Percentiles rank a stretch among this genome's conserved stretches.
Evolutionary conservation across 35 echinoderm and acorn worm genomes (phyloP).

Genomic region (Lytechinus pictus): DNA sequence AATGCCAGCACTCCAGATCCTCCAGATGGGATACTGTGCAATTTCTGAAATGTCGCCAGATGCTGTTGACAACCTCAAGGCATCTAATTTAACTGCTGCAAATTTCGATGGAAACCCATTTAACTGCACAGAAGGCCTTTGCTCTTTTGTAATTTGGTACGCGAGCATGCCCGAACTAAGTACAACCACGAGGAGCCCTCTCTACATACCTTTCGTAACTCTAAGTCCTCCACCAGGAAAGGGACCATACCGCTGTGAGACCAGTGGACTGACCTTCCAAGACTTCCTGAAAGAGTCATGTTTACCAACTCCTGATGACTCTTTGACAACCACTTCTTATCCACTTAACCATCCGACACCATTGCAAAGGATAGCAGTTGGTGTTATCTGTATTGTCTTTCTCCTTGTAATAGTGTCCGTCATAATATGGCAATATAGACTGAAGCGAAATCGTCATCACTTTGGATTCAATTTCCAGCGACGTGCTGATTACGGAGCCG

Average conservation of each 20-base stretch:
- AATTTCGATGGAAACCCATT: not conserved
- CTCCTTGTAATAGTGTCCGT: not conserved
- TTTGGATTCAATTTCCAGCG: not conserved
- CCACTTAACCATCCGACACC: not conserved
- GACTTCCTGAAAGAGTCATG: not conserved
- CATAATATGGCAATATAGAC: not conserved
- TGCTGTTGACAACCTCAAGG: not conserved
- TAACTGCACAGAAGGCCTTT: not conserved
- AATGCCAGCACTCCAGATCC: not conserved
- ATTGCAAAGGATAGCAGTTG: not conserved
- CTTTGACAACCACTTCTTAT: not conserved
- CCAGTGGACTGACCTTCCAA: not conserved
- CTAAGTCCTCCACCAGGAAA: no score
- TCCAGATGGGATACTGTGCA: not conserved
- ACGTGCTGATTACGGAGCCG: not conserved
- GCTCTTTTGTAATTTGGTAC: not conserved
- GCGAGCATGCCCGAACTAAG: not conserved
- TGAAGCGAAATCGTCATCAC: not conserved
- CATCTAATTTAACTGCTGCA: not conserved
- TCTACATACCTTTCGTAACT: not conserved
- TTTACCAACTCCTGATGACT: not conserved
- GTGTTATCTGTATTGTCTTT: not conserved
- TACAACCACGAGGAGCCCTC: not conserved
- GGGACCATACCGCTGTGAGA: not conserved
- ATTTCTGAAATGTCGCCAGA: not conserved